A percentile compares a stretch with the other conserved stretches of the same genome.
Evolutionary conservation across 2,797 vertebrate species (phyloP).

Genomic region (Aeoliscus strigatus): DNA sequence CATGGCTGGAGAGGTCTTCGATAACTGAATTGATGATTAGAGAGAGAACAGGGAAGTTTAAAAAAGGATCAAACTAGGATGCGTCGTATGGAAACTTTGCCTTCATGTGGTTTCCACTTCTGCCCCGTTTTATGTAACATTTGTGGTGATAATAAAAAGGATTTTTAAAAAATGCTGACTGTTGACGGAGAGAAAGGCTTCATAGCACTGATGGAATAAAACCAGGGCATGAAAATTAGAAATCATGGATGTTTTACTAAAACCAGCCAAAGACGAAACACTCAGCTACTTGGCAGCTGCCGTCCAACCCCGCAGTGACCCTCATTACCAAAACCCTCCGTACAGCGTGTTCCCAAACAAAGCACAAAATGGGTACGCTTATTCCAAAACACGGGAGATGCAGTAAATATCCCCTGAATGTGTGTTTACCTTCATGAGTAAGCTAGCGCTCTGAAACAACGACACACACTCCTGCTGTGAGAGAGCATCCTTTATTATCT

Average conservation of each 20-base stretch:
- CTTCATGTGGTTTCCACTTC: slow-evolving; percentile 43
- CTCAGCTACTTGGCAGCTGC: slow-evolving; percentile 14
- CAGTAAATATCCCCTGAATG: slow-evolving; percentile 57
- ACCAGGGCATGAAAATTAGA: slow-evolving; percentile 24
- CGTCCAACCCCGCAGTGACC: slow-evolving; percentile 20
- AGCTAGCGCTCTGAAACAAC: slow-evolving; percentile 42
- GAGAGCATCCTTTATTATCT: slow-evolving; percentile 60
- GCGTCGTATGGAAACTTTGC: slow-evolving; percentile 19
- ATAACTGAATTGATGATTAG: slow-evolving; percentile 36
- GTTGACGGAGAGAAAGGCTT: slow-evolving; percentile 13
- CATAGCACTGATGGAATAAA: slow-evolving; percentile 9
- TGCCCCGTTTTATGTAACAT: slow-evolving; percentile 33
- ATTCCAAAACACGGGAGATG: slow-evolving; percentile 47
- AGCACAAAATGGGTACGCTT: slow-evolving; percentile 24
- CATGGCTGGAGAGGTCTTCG: slow-evolving; percentile 11
- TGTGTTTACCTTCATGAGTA: slow-evolving; percentile 64
- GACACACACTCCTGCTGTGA: slow-evolving; percentile 37
- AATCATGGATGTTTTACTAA: slow-evolving; percentile 1
- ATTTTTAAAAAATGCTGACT: slow-evolving; percentile 24
- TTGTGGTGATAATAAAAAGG: slow-evolving; percentile 37
- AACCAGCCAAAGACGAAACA: slow-evolving; percentile 2
- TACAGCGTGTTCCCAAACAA: slow-evolving; percentile 61
- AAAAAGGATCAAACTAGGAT: slow-evolving; percentile 26
- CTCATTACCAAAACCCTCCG: slow-evolving; percentile 17
- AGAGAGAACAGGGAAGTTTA: slow-evolving; percentile 23